phyloP scores from a whole-genome alignment of 2,113 vertebrate species.

The Antigone vipio region DNA sequence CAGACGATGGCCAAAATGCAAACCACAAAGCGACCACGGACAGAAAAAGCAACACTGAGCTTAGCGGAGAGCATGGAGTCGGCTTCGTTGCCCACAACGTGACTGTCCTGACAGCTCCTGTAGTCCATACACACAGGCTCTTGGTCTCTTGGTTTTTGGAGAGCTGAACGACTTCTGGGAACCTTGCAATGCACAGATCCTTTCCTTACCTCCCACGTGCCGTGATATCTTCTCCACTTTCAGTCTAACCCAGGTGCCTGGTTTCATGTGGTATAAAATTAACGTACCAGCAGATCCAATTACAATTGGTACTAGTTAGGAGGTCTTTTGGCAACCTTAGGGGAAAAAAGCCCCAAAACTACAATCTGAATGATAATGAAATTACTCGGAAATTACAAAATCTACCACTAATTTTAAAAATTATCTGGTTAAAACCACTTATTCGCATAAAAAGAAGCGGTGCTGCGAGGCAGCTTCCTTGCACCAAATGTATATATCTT shows the following conservation, averaged over 20 bases:
- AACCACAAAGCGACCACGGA: fast-evolving
- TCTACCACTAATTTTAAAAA: neutral
- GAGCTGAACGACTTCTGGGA: neutral
- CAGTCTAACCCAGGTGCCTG: neutral
- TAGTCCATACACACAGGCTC: no score
- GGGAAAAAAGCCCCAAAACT: neutral
- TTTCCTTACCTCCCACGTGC: neutral
- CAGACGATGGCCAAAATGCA: neutral
- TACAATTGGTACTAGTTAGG: neutral
- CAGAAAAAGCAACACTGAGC: neutral
- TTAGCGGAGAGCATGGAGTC: fast-evolving
- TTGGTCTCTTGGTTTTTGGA: neutral
- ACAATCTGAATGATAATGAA: neutral
- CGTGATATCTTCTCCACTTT: neutral
- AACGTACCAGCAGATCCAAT: neutral
- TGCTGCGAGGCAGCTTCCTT: neutral
- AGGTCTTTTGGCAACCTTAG: fast-evolving
- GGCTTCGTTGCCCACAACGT: neutral
- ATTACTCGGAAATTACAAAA: neutral
- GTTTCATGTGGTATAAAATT: neutral
- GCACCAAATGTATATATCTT: neutral
- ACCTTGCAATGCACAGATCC: no score
- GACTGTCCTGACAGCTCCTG: neutral
- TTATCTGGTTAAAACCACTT: neutral
- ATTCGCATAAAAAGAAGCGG: neutral